Conservation (phyloP, 2,888 invertebrate genomes). For the Sycophila texana region DNA sequence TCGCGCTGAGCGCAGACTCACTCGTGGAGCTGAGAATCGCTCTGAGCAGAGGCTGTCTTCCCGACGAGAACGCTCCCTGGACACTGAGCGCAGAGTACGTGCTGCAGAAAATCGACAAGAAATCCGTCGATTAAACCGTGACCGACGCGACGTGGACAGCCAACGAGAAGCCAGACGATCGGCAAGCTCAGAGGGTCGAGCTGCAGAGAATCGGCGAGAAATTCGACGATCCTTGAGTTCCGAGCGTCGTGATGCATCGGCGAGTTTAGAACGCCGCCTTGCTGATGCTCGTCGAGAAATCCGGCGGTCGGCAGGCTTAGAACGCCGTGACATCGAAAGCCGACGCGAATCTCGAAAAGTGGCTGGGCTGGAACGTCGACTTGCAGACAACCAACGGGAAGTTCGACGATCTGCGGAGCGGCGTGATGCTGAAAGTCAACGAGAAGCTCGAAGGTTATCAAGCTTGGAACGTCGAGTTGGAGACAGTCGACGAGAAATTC, state of each 20-base stretch:
- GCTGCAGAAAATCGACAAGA: not conserved
- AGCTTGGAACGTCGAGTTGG: conserved; percentile 6
- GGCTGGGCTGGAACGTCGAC: not conserved
- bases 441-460: conserved; percentile 24
- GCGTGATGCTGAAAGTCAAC: conserved; percentile 5
- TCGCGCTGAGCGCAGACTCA: too few species aligned
- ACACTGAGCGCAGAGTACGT: not conserved
- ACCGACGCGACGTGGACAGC: not conserved
- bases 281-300: not conserved
- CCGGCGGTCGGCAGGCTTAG: not conserved
- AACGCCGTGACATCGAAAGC: not conserved
- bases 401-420: not conserved
- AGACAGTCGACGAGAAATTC: conserved; percentile 17
- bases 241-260: too few species aligned
- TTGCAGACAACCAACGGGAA: not conserved
- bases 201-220: not conserved
- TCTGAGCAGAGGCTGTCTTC: not conserved
- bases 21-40: too few species aligned
- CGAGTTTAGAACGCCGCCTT: not conserved
- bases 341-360: not conserved
- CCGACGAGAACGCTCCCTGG: not conserved
- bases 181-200: not conserved
- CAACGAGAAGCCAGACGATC: not conserved
- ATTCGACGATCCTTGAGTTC: not conserved
- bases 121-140: not conserved